Evolutionary conservation across 2,113 vertebrate species (phyloP), one percentile per base, ranked within the genome.

Genomic region (Suncus etruscus): DNA sequence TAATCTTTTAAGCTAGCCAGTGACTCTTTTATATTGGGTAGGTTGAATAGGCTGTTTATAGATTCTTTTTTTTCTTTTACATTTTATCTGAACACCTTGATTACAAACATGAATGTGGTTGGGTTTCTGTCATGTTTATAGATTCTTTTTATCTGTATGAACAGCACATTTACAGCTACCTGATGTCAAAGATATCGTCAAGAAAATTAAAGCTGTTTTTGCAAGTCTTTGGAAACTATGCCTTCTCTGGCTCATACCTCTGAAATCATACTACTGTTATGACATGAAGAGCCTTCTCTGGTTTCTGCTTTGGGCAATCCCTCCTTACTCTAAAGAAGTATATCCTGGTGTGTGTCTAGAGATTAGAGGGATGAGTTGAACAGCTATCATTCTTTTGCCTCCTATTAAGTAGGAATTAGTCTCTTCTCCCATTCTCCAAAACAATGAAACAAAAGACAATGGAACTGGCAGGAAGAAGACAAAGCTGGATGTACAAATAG

Each of bases 21-120:
- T 89, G 75, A 75, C 77, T 96, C 63, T 77, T 73, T 83, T 80
- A 32, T 45, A 79, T 88, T 90, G 63, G 75, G 18, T 45, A 87
- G 87, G 75, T 80, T 45, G 72, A 83, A 65, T 15, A 15, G 77
- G 14, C 16, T 15, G 14, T 76, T 51, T 63, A 20, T n/a, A 3
- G 77, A 48, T 79, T 39, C 39, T 39, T 39, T 39, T 39, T 39
- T 39, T 39, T 39, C 39, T 39, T 39, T 39, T 39, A 39, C 5
- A 39, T 39, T 39, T 39, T 39, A 39, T 39, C 5, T 39, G 5
- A 39, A 39, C 39, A 39, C 39, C 39, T 39, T 5, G 39, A 39
- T 39, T 39, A 5, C 39, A 39, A 39, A 39, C 39, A 5, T 39
- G 39, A 39, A 3, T 39, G 39, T 39, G 39, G 39, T 39, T 39